Evolutionary conservation across 1,140 invertebrate genomes (phyloP).

Genomic region (Drosophila biarmipes): DNA sequence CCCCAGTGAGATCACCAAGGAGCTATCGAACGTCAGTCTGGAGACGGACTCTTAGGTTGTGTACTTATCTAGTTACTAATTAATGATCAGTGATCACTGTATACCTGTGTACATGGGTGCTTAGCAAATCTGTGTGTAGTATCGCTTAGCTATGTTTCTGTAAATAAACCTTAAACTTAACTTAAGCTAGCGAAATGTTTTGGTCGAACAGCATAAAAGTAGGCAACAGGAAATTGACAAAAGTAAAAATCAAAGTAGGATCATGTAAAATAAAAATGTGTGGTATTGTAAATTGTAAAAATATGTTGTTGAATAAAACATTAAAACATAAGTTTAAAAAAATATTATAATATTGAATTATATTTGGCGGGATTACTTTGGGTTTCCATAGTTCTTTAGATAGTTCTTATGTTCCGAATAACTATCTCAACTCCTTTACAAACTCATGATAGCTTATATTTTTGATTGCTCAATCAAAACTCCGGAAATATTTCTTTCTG

Average conservation of each 20-base stretch:
- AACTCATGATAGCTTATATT: too few species aligned
- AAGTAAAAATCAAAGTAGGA: not conserved
- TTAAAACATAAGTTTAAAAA: not conserved
- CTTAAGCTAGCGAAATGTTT: conserved; percentile 4
- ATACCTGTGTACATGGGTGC: conserved; percentile 14
- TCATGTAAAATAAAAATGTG: conserved; percentile 1
- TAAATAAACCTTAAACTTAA: conserved; percentile 36
- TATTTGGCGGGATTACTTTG: too few species aligned
- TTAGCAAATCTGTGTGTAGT: conserved; percentile 35
- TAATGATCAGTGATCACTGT: not conserved
- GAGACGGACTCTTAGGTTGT: conserved; percentile 60
- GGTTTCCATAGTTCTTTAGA: too few species aligned
- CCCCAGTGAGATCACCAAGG: conserved; percentile 71
- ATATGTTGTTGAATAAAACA: not conserved
- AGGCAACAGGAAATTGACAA: not conserved
- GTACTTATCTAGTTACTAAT: conserved; percentile 30
- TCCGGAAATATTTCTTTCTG: conserved; percentile 14
- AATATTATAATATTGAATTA: too few species aligned
- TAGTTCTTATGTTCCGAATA: too few species aligned
- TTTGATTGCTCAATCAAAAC: too few species aligned
- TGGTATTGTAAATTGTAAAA: not conserved
- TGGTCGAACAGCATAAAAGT: not conserved
- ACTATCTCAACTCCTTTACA: too few species aligned
- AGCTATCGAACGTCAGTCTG: conserved; percentile 78
- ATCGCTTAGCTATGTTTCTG: conserved; percentile 24